phyloP scores from a whole-genome alignment of 2,888 invertebrate species.

The Acrobasis consociella region DNA sequence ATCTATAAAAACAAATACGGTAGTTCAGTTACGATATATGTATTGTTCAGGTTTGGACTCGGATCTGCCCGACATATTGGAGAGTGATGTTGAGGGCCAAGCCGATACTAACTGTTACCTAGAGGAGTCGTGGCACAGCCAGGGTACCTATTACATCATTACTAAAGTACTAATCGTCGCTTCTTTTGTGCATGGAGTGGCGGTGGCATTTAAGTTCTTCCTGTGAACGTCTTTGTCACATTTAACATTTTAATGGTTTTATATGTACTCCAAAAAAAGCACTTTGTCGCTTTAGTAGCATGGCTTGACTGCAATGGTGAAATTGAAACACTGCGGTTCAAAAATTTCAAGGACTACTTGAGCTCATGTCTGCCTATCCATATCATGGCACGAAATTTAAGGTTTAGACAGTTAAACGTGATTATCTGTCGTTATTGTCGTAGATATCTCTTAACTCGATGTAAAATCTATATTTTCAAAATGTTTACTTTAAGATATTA shows the following conservation, averaged over 20 bases:
- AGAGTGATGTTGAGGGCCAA: conserved; percentile 76
- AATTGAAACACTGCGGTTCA: conserved; percentile 39
- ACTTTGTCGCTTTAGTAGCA: conserved; percentile 8
- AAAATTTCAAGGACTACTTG: conserved; percentile 58
- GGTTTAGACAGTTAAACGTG: no score
- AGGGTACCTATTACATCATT: conserved; percentile 62
- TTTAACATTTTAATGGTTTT: neutral
- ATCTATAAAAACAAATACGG: conserved; percentile 14
- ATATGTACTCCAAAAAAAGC: neutral
- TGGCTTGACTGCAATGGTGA: conserved; percentile 14
- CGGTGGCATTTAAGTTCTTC: conserved; percentile 23
- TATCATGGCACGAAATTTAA: conserved; percentile 15
- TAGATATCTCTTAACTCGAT: no score
- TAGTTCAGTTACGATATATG: conserved; percentile 43
- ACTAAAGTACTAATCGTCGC: conserved; percentile 26
- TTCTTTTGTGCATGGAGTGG: conserved; percentile 70
- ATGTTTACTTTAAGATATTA: no score
- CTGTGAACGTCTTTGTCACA: neutral
- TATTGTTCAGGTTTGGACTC: conserved; percentile 78
- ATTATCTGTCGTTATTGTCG: no score
- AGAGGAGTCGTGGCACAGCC: conserved; percentile 80
- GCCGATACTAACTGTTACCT: conserved; percentile 80
- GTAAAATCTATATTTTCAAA: no score
- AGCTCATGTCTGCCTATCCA: conserved; percentile 31
- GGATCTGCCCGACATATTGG: conserved; percentile 74